Evolutionary conservation across 2,797 vertebrate genomes (phyloP), one percentile per base, ranked within the genome.

Genomic region (Lateolabrax maculatus): DNA sequence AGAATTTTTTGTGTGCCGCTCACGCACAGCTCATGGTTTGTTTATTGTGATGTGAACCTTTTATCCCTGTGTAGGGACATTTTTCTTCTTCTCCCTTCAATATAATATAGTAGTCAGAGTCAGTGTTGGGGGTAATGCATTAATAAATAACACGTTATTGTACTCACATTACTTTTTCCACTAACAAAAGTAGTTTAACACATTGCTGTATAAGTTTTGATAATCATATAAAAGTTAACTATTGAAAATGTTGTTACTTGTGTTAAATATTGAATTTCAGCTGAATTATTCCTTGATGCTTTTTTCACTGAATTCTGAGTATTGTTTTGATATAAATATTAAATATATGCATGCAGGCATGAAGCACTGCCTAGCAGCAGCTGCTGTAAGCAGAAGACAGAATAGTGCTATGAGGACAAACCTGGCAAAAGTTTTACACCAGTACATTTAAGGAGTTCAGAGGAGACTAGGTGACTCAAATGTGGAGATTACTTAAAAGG

Each of bases 261-360:
- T 85, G 72, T 79, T 82, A 49, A 80, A 78, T 61, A 68, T 29
- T 69, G 57, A 79, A 66, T 82, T 89, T 76, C 27, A 63, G 55
- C 56, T 49, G 60, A 79, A 69, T 79, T 84, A 80, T 76, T 75
- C 29, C 65, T 80, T 67, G 29, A 76, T 46, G 46, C 58, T 87
- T 80, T 76, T 76, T 79, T 81, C 49, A 55, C 31, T 79, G 41
- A 74, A 15, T 84, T 77, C 44, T 70, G 31, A 43, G 66, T 77
- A 78, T 75, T 67, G 60, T 84, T 90, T 86, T 66, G 63, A 81
- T 89, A 86, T 65, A 61, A 77, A 82, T 79, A 81, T 81, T 68
- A 78, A 87, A 83, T 67, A 84, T 77, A 83, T 88, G 84, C 85
- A 90, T 89, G 84, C 63, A 83, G 80, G 82, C 83, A 88, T 86